phyloP scores from a whole-genome alignment of 2,888 invertebrate genomes.

The Oligia latruncula region DNA sequence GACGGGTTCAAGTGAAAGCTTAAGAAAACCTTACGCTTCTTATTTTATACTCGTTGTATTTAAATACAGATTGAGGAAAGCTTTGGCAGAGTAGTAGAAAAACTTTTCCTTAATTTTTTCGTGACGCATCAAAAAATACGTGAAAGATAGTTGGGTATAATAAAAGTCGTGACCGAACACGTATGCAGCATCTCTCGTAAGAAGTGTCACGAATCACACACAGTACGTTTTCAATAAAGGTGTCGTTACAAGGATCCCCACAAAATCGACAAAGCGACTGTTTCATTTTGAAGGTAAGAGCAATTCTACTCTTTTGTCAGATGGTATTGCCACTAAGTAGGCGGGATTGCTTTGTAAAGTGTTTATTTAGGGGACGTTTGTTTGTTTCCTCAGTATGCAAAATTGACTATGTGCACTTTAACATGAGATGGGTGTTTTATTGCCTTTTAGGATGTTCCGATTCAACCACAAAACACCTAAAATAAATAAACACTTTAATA shows the following conservation, averaged over 20 bases:
- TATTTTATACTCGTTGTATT: constrained; percentile 59
- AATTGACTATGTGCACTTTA: constrained; percentile 50
- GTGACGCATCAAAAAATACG: constrained; percentile 37
- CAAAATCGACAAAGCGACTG: constrained; percentile 85
- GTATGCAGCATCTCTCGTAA: constrained; percentile 70
- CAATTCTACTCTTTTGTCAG: constrained; percentile 85
- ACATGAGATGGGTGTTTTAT: constrained; percentile 49
- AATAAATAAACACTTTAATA: not conserved
- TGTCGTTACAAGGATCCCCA: constrained; percentile 81
- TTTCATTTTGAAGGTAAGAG: constrained; percentile 85
- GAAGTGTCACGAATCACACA: constrained; percentile 77
- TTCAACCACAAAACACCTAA: not conserved
- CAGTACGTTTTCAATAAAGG: constrained; percentile 83
- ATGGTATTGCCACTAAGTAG: constrained; percentile 84
- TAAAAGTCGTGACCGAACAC: constrained; percentile 69
- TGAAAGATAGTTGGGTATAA: constrained; percentile 60
- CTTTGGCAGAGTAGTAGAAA: constrained; percentile 28
- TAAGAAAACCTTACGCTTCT: constrained; percentile 54
- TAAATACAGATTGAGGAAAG: constrained; percentile 59
- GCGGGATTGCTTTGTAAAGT: constrained; percentile 80
- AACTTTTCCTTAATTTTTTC: constrained; percentile 51
- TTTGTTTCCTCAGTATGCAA: constrained; percentile 70
- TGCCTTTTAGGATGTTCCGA: constrained; percentile 13
- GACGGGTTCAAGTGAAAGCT: constrained; percentile 68
- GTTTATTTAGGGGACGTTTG: constrained; percentile 75